Conservation (phyloP, 2,797 vertebrate genomes). For the Somateria mollissima region DNA sequence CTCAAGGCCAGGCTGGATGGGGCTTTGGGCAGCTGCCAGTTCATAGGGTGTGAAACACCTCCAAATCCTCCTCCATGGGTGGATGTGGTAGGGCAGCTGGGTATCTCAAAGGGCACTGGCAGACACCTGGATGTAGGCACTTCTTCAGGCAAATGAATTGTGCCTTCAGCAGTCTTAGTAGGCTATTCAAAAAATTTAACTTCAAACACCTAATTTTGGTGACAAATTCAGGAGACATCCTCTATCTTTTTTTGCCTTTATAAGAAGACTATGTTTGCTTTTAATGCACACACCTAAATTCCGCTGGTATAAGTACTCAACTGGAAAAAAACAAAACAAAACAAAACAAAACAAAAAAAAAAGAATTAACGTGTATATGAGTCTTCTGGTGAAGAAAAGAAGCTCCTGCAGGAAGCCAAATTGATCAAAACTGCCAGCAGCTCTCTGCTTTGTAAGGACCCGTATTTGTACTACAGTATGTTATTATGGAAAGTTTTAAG, state of each 20-base stretch:
- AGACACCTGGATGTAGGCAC: not conserved
- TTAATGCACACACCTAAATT: not conserved
- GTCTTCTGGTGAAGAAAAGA: not conserved
- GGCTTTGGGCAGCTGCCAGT: not conserved
- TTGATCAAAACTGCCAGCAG: slow-evolving; percentile 2
- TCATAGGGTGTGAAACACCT: accelerated
- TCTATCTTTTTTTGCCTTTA: not conserved
- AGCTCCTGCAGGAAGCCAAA: not conserved
- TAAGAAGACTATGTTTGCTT: not conserved
- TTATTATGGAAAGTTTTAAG: slow-evolving; percentile 10
- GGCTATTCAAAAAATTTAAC: not conserved
- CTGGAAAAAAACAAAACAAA: not conserved
- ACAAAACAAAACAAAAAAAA: not conserved
- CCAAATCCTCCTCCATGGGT: not conserved
- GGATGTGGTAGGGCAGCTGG: accelerated
- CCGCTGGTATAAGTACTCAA: not conserved
- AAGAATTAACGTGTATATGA: not conserved
- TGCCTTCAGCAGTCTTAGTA: not conserved
- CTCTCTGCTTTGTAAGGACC: not conserved
- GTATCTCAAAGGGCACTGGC: not conserved
- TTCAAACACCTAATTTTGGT: not conserved
- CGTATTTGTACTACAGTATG: not conserved
- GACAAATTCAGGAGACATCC: not conserved
- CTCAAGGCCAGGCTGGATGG: too few relatives aligned
- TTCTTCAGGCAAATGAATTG: not conserved